A percentile compares a stretch with the other conserved stretches of the same genome.
Evolutionary conservation across 2,113 vertebrate genomes (phyloP).

Genomic region (Myrmophylax atrothorax): DNA sequence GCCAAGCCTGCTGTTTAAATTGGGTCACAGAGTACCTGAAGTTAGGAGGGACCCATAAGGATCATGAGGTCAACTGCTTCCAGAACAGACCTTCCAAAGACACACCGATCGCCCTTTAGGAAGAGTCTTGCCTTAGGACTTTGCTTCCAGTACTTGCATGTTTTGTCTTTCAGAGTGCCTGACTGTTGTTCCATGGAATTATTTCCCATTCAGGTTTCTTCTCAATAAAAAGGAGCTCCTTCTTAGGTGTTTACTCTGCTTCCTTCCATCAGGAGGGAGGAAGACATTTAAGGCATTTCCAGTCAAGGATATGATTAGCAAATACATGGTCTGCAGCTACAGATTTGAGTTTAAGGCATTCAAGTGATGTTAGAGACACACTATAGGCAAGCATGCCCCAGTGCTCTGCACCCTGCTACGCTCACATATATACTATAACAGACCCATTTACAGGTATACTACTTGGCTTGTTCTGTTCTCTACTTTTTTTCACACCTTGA

Average conservation of each 20-base stretch:
- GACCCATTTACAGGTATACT: background rate
- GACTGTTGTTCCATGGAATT: background rate
- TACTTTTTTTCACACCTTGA: background rate
- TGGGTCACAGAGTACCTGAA: background rate
- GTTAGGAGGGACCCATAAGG: background rate
- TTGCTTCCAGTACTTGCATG: rapidly evolving
- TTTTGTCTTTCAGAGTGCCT: background rate
- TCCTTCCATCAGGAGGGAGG: background rate
- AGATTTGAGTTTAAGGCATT: background rate
- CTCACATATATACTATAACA: background rate
- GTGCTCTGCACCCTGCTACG: background rate
- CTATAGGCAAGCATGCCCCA: background rate
- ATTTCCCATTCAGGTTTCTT: background rate
- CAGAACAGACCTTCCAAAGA: background rate
- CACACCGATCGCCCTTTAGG: background rate
- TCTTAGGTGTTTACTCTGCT: background rate
- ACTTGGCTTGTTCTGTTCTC: background rate
- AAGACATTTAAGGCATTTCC: background rate
- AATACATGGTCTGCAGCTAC: background rate
- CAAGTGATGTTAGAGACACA: background rate
- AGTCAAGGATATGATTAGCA: background rate
- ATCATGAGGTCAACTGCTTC: background rate
- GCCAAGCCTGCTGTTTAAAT: background rate
- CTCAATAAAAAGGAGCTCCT: background rate
- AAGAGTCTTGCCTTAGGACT: background rate